Evolutionary conservation across 1,140 invertebrate genomes (phyloP).

Genomic region (Atta texana): DNA sequence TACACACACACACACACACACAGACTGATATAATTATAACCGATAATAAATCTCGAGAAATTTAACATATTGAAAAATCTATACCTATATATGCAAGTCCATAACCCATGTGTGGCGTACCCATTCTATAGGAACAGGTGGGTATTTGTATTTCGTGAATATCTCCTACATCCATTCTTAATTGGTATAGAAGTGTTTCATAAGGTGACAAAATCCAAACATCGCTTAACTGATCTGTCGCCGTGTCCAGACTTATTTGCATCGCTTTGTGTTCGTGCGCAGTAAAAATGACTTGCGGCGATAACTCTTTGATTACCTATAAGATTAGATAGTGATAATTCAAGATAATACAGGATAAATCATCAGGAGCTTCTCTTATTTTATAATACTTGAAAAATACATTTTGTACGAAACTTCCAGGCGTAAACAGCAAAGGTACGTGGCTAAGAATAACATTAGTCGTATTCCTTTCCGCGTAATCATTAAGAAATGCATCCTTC

Average conservation of each 20-base stretch:
- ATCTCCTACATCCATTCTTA: constrained; percentile 85
- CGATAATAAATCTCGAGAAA: no score
- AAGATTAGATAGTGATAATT: constrained; percentile 22
- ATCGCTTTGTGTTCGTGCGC: constrained; percentile 93
- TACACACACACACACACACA: no score
- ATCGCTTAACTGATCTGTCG: constrained; percentile 84
- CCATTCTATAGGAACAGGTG: constrained; percentile 98
- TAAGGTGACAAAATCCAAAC: constrained; percentile 84
- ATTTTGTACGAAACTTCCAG: constrained; percentile 88
- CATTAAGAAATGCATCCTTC: constrained; percentile 87
- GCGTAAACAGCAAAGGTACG: constrained; percentile 89
- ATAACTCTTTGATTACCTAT: constrained; percentile 89
- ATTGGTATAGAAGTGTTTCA: constrained; percentile 85
- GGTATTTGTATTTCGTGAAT: constrained; percentile 95
- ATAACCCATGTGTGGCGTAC: constrained; percentile 93
- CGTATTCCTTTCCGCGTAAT: constrained; percentile 86
- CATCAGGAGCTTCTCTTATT: constrained; percentile 40
- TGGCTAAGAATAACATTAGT: constrained; percentile 91
- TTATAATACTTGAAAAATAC: constrained; percentile 80
- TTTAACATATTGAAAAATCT: background rate
- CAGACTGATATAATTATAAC: background rate
- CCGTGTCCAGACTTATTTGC: constrained; percentile 86
- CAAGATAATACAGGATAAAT: background rate
- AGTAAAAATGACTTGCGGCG: constrained; percentile 93
- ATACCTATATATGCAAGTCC: constrained; percentile 93